These are phyloP conservation scores for Thamnophis elegans DNA, from an alignment of 2,797 vertebrate genomes.

Conservation along the genomic window DNA sequence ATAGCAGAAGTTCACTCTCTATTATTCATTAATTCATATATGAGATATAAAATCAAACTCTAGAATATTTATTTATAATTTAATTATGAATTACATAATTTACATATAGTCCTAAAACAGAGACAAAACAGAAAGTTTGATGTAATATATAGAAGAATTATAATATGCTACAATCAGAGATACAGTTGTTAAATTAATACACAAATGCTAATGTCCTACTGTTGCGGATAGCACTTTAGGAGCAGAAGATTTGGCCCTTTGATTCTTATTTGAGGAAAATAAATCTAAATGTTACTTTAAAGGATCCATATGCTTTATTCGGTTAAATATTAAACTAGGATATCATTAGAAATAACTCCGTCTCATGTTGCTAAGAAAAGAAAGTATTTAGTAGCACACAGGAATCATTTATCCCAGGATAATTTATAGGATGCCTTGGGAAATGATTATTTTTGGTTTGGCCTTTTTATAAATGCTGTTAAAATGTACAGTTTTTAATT, in stretches of 20 bases:
- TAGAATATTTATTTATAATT: slow-evolving; percentile 38
- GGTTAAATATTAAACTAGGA: slow-evolving; percentile 14
- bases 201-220: slow-evolving; percentile 26
- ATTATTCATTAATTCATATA: slow-evolving; percentile 11
- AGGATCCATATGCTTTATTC: slow-evolving; percentile 25
- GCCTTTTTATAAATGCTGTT: slow-evolving; percentile 16
- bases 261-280: slow-evolving; percentile 37
- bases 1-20: slow-evolving; percentile 9
- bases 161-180: slow-evolving; percentile 21
- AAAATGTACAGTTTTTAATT: neutral
- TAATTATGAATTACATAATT: slow-evolving; percentile 14
- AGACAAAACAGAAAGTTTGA: slow-evolving; percentile 9
- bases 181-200: slow-evolving; percentile 34
- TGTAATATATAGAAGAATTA: neutral
- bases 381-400: slow-evolving; percentile 9
- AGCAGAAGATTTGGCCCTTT: slow-evolving; percentile 46
- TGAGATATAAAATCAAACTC: neutral
- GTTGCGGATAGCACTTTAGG: slow-evolving; percentile 29
- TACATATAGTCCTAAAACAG: slow-evolving; percentile 4
- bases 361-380: slow-evolving; percentile 34
- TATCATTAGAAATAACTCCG: slow-evolving; percentile 37
- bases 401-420: slow-evolving; percentile 14
- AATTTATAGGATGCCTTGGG: slow-evolving; percentile 20
- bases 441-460: neutral
- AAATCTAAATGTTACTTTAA: slow-evolving; percentile 28